Conservation (phyloP, 2,797 vertebrate species). For the Todus mexicanus region DNA sequence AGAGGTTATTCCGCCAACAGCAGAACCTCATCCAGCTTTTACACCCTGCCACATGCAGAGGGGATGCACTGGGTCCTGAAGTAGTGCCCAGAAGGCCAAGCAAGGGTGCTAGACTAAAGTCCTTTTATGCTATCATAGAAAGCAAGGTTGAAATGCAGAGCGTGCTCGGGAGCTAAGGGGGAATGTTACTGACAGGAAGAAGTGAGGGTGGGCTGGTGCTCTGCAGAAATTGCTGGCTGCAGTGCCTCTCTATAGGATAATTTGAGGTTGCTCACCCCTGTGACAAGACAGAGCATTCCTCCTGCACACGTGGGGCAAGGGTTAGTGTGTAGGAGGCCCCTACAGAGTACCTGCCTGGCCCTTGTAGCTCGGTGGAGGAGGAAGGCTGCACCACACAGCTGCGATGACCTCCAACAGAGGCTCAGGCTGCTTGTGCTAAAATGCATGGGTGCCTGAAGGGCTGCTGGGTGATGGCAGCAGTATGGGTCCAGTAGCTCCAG, state of each 20-base stretch:
- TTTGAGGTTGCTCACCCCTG: not conserved
- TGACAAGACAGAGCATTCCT: not conserved
- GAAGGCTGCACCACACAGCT: not conserved
- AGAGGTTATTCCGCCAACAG: not conserved
- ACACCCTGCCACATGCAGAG: not conserved
- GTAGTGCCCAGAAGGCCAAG: rapidly evolving
- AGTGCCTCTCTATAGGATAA: not conserved
- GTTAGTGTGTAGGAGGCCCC: not conserved
- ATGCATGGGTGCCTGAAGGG: not conserved
- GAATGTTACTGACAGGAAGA: not conserved
- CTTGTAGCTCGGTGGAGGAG: not conserved
- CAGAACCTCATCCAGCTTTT: not conserved
- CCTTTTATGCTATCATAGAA: not conserved
- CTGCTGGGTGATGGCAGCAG: not conserved
- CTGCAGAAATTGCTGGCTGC: not conserved
- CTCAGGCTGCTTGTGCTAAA: not conserved
- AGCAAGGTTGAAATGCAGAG: not conserved
- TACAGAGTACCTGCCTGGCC: not conserved
- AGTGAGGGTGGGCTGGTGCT: not conserved
- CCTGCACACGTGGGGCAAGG: rapidly evolving
- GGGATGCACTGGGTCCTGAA: not conserved
- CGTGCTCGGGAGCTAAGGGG: rapidly evolving
- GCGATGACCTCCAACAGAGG: not conserved
- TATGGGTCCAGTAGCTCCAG: not conserved
- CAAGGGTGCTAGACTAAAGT: not conserved